Base-by-base conservation (phyloP, 2,113 vertebrate species). In the Chaetodon auriga region DNA sequence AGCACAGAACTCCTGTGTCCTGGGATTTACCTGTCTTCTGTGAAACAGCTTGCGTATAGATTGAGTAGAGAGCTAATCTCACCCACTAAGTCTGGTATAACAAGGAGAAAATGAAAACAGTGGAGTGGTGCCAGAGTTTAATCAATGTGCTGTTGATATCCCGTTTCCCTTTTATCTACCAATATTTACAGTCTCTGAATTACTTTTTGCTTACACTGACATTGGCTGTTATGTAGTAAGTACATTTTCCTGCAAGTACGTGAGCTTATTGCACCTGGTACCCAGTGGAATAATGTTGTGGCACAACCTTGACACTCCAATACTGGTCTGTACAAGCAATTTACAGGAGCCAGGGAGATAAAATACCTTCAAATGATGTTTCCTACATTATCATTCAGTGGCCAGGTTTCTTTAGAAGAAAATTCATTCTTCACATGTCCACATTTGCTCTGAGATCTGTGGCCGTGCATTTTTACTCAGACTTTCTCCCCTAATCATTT, bases 71-170 rank as follows among this genome's bases (percentile, higher is more conserved):
- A 70, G 43, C 43, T 83, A 73, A 76, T 76, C 80, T 62, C 65
- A 14, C 54, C 49, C 30, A 11, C 68, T 43, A 38, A 81, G 38
- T n/a, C 62, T 53, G 43, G 6, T 51, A 12, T n/a, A 72, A 75
- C 36, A 73, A 49, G 54, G 53, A 62, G n/a, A 57, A 68, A 81
- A 84, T 68, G 41, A 77, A 83, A 81, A 68, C 54, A 55, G 51
- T 54, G 30, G 62, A 45, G 71, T 4, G 9, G 35, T 41, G 21
- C 15, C 70, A 79, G 36, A 70, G 72, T 76, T 80, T 62, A 77
- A 65, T 81, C 63, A 70, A 16, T 65, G 30, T 68, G 66, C 30
- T 14, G 45, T 43, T 66, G 66, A 49, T 72, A 71, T 38, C 16
- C n/a, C 1, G 25, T 70, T 64, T 18, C 19, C 18, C 11, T 38